These are phyloP conservation scores for Eremophila alpestris DNA, from an alignment of 2,797 vertebrate genomes.

Conservation along the genomic window DNA sequence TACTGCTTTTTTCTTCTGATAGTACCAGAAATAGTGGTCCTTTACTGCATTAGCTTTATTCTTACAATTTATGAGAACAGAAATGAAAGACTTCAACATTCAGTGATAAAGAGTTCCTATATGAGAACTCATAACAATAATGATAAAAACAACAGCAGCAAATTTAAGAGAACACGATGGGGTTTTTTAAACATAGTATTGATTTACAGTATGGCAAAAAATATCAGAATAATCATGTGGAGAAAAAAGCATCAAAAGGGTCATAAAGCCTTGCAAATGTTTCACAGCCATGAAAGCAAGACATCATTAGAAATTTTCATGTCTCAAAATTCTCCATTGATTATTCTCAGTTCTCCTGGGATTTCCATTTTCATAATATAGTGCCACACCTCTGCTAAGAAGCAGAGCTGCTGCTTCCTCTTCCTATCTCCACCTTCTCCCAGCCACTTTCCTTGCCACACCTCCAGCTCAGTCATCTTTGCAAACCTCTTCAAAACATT, in stretches of 20 bases:
- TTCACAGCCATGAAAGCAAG: neutral
- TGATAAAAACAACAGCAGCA: neutral
- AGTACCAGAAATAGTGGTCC: neutral
- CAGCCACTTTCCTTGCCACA: neutral
- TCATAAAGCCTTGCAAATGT: neutral
- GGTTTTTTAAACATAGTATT: neutral
- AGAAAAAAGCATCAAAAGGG: neutral
- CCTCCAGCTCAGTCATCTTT: neutral
- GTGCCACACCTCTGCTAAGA: neutral
- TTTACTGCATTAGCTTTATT: neutral
- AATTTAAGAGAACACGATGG: neutral
- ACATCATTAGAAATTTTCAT: neutral
- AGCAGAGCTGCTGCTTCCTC: neutral
- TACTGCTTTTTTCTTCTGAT: neutral
- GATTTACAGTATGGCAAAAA: neutral
- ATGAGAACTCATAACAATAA: neutral
- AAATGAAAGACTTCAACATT: neutral
- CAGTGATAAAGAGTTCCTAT: neutral
- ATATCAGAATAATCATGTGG: neutral
- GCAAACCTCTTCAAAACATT: neutral
- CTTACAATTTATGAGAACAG: neutral
- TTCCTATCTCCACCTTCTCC: neutral
- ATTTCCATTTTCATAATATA: neutral
- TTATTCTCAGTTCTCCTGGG: neutral
- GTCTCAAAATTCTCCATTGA: neutral